phyloP scores from a whole-genome alignment of 2,113 vertebrate species.

The Piaya cayana region DNA sequence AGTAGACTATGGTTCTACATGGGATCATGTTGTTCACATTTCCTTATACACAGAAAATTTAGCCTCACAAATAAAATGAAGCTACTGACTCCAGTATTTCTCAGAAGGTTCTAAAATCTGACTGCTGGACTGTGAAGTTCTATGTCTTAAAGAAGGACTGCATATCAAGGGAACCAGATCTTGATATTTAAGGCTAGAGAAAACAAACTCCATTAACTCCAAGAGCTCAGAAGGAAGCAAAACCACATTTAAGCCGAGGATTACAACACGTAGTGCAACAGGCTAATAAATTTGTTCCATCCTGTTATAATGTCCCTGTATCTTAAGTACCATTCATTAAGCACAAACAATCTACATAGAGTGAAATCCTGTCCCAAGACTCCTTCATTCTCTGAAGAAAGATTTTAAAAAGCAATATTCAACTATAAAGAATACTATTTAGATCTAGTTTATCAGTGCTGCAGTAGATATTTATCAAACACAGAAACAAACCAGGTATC shows the following conservation, averaged over 20 bases:
- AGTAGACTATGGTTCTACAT: background rate
- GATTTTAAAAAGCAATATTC: background rate
- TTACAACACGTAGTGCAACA: background rate
- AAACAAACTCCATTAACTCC: background rate
- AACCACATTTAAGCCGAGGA: background rate
- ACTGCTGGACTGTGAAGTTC: background rate
- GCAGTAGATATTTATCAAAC: background rate
- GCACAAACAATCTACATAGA: background rate
- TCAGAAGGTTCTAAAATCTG: background rate
- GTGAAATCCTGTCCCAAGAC: background rate
- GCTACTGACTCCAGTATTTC: background rate
- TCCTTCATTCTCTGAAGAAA: background rate
- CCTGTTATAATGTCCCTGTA: background rate
- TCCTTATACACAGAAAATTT: background rate
- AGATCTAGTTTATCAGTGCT: background rate
- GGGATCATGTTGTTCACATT: rapidly evolving
- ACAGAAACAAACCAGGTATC: background rate
- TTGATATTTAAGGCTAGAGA: background rate
- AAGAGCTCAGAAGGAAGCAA: background rate
- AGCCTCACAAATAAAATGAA: background rate
- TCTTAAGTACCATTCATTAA: background rate
- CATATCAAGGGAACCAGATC: background rate
- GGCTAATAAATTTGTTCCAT: background rate
- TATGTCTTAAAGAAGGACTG: background rate
- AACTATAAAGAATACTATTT: background rate